A percentile compares a stretch with the other conserved stretches of the same genome.
Conservation (phyloP, 2,888 invertebrate genomes). For the Drosophila cyrtoloma region DNA sequence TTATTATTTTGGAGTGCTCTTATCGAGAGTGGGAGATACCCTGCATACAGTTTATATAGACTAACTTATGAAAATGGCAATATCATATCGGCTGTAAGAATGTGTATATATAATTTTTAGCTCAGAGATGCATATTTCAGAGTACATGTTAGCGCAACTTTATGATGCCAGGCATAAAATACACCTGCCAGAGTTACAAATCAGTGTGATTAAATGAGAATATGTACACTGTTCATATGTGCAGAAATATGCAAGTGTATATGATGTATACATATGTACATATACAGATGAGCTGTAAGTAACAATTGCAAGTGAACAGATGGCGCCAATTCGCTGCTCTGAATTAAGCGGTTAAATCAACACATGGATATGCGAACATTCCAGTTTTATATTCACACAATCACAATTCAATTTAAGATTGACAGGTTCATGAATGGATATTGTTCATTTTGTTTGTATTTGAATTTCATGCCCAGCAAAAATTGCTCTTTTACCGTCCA, state of each 20-base stretch:
- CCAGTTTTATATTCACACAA: constrained; percentile 64
- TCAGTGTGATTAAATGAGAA: not conserved
- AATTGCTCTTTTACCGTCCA: constrained; percentile 75
- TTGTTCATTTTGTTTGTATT: constrained; percentile 75
- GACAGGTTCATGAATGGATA: constrained; percentile 78
- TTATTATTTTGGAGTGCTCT: not conserved
- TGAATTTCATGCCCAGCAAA: constrained; percentile 66
- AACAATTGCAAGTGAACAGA: constrained; percentile 66
- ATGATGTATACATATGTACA: not conserved
- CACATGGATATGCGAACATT: constrained; percentile 52
- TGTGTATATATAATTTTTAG: not conserved
- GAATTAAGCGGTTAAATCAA: constrained; percentile 72
- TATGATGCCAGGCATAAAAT: not conserved
- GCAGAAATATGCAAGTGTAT: not conserved
- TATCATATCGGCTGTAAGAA: not conserved
- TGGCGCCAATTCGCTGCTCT: constrained; percentile 66
- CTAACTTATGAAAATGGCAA: not conserved
- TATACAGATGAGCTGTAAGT: constrained; percentile 24
- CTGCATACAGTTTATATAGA: not conserved
- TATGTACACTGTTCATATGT: not conserved
- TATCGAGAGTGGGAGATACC: not conserved
- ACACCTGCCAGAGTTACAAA: not conserved
- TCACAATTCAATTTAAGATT: constrained; percentile 74
- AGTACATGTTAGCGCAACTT: not conserved
- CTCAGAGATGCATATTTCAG: not conserved